A percentile compares a stretch with the other conserved stretches of the same genome.
Evolutionary conservation across 2,888 invertebrate genomes (phyloP).

Genomic region (Calephelis perditalis): DNA sequence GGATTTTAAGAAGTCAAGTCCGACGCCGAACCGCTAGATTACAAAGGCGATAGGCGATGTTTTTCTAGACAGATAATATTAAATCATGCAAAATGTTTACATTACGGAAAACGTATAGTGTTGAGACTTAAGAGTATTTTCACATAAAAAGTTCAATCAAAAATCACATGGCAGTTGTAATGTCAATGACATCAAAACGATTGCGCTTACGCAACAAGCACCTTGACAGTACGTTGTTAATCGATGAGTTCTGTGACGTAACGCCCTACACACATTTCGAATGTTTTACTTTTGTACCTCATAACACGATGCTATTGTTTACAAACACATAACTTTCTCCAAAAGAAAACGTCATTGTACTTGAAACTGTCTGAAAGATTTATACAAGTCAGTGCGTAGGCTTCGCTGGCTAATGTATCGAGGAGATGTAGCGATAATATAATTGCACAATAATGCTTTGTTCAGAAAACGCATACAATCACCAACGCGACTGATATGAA

Average conservation of each 20-base stretch:
- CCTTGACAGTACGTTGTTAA: slow-evolving; percentile 62
- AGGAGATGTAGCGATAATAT: slow-evolving; percentile 64
- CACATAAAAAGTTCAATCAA: slow-evolving; percentile 37
- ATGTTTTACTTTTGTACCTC: slow-evolving; percentile 32
- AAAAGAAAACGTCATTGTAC: slow-evolving; percentile 18
- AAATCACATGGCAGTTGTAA: slow-evolving; percentile 57
- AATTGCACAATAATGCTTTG: slow-evolving; percentile 71
- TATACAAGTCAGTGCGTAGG: slow-evolving; percentile 35
- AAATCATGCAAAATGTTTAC: not conserved
- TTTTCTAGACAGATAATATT: too few relatives aligned
- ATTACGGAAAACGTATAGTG: not conserved
- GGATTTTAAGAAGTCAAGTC: too few relatives aligned
- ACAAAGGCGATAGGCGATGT: too few relatives aligned
- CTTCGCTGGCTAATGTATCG: slow-evolving; percentile 43
- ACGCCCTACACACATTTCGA: slow-evolving; percentile 35
- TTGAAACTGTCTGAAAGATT: slow-evolving; percentile 21
- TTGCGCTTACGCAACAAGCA: slow-evolving; percentile 65
- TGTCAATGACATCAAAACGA: slow-evolving; percentile 69
- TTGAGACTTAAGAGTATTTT: slow-evolving; percentile 17
- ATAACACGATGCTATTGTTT: slow-evolving; percentile 30
- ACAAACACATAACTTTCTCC: slow-evolving; percentile 15
- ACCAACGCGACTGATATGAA: slow-evolving; percentile 46
- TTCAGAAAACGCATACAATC: slow-evolving; percentile 50
- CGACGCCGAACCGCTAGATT: too few relatives aligned
- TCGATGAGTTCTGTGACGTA: slow-evolving; percentile 52